Evolutionary conservation across 2,113 vertebrate genomes (phyloP), one percentile per base, ranked within the genome.

Genomic region (Athene noctua): DNA sequence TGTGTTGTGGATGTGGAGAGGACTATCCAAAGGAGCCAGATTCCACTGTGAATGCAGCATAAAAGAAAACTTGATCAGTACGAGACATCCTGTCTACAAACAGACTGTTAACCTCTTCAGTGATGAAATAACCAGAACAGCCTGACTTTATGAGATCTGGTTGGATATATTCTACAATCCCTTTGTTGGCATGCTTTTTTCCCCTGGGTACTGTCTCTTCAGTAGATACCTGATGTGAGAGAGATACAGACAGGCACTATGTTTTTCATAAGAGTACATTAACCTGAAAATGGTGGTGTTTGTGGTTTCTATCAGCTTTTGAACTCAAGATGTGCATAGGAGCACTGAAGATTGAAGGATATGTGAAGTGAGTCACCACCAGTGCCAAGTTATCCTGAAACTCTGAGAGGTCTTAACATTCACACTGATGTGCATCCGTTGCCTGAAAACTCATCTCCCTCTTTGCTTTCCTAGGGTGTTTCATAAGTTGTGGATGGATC

Each of bases 401-500:
- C 25, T 67, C 10, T 58, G 10, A 38, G 65, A 59, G 46, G 44
- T 73, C 5, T 34, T 93, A 23, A 8, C 3, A 4, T 75, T 75
- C 18, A 29, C 27, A 20, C 8, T 44, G n/a, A 22, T 59, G 30
- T 58, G 46, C 16, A 6, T 65, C 54, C 7, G 5, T 46, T 86
- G 20, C 17, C 38, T 80, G 63, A 80, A 70, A 70, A 46, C 21
- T 59, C 36, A n/a, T 58, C 26, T 83, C 36, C 27, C 12, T 36
- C 42, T 85, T 70, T 27, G 14, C 65, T 80, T 92, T 91, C 46
- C 5, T 54, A 18, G 29, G 12, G 11, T 88, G 34, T 58, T 90
- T 71, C 5, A 1, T 78, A 74, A 71, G 22, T 71, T 0, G 0
- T 36, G 66, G 61, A 6, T 74, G 4, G 11, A 59, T 74, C 36